Evolutionary conservation across 2,797 vertebrate genomes (phyloP).

Genomic region (Sebastes nivosus): DNA sequence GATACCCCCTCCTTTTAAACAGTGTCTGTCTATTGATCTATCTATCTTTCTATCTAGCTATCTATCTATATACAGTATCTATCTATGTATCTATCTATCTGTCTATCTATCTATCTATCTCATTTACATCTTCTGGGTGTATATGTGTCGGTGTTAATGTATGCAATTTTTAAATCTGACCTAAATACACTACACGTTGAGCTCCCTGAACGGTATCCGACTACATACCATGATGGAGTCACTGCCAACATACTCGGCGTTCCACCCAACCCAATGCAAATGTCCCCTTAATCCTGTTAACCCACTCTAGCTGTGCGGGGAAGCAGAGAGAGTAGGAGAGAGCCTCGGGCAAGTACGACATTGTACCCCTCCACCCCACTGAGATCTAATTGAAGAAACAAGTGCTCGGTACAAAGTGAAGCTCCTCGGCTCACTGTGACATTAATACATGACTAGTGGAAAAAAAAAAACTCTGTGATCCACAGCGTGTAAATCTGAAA

Average conservation of each 20-base stretch:
- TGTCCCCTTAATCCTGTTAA: slow-evolving; percentile 74
- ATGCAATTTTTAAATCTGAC: slow-evolving; percentile 59
- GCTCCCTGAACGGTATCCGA: slow-evolving; percentile 3
- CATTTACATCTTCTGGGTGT: neutral
- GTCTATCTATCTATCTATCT: neutral
- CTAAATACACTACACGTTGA: slow-evolving; percentile 54
- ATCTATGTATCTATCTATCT: neutral
- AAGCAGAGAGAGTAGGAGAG: slow-evolving; percentile 45
- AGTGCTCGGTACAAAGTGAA: slow-evolving; percentile 61
- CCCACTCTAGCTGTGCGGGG: slow-evolving; percentile 53
- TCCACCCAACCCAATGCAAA: slow-evolving; percentile 54
- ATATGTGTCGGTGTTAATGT: slow-evolving; percentile 37
- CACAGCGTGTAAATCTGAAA: slow-evolving; percentile 25
- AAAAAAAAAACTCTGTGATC: slow-evolving; percentile 15
- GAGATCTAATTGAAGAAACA: slow-evolving; percentile 71
- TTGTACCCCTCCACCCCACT: slow-evolving; percentile 57
- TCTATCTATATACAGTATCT: neutral
- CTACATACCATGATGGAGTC: slow-evolving; percentile 38
- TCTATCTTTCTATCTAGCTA: neutral
- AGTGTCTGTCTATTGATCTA: neutral
- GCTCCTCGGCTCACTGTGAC: slow-evolving; percentile 53
- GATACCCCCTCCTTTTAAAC: neutral
- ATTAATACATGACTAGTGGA: slow-evolving; percentile 46
- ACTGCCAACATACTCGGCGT: slow-evolving; percentile 23
- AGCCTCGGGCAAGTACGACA: slow-evolving; percentile 47